Percentiles rank a stretch among this genome's conserved stretches.
phyloP scores from a whole-genome alignment of 1,140 invertebrate species.

The Zaprionus gabonicus region DNA sequence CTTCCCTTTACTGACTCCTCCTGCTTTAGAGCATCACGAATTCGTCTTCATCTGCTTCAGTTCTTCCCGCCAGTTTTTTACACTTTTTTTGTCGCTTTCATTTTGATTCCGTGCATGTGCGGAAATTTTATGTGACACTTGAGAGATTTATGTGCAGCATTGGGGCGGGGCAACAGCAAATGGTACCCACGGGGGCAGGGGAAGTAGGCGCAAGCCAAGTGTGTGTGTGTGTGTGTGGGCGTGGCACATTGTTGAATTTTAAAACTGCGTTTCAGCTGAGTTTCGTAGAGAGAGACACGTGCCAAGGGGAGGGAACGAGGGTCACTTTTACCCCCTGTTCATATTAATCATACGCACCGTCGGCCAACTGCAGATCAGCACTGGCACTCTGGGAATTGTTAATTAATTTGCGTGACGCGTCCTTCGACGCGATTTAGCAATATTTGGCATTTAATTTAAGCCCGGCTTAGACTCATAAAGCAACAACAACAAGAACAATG shows the following conservation, averaged over 20 bases:
- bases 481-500: conserved; percentile 53
- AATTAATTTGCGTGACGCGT: conserved; percentile 60
- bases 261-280: conserved; percentile 15
- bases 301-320: conserved; percentile 20
- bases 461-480: conserved; percentile 21
- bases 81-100: conserved; percentile 47
- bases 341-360: conserved; percentile 78
- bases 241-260: conserved; percentile 22
- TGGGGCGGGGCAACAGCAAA: neutral
- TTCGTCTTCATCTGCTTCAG: neutral
- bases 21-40: neutral
- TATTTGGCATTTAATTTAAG: conserved; percentile 69
- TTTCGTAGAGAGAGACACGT: conserved; percentile 15
- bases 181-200: neutral
- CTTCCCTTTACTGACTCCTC: neutral
- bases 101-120: conserved; percentile 82
- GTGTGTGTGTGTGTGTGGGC: conserved; percentile 49
- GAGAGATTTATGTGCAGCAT: conserved; percentile 69
- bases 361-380: neutral
- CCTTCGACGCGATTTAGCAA: conserved; percentile 42
- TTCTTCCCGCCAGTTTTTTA: conserved; percentile 16
- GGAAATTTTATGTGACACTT: conserved; percentile 83
- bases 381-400: conserved; percentile 30
- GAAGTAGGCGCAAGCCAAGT: conserved; percentile 39
- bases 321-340: conserved; percentile 34